Evolutionary conservation across 1,140 invertebrate genomes (phyloP).

Genomic region (Popillia japonica): DNA sequence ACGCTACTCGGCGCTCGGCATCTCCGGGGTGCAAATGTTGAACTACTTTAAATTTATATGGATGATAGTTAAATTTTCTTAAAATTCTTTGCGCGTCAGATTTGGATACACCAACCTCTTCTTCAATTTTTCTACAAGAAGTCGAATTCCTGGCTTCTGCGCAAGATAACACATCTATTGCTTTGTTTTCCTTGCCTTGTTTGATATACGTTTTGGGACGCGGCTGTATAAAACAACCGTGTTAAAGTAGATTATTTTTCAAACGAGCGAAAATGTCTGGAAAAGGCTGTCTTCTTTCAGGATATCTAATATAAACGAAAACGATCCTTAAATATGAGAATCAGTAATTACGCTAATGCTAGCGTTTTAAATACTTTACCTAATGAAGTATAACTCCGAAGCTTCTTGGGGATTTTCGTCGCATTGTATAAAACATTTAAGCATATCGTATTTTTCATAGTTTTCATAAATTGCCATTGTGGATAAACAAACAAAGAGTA

Average conservation of each 20-base stretch:
- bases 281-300: neutral
- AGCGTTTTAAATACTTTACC: neutral
- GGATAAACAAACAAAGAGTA: neutral
- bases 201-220: neutral
- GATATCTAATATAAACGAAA: conserved; percentile 23
- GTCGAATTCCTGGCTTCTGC: neutral
- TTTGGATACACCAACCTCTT: neutral
- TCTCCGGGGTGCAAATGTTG: neutral
- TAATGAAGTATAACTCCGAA: neutral
- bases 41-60: too few species aligned
- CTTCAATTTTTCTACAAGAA: neutral
- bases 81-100: too few species aligned
- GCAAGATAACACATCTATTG: neutral
- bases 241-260: neutral
- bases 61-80: too few species aligned
- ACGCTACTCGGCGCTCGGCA: neutral
- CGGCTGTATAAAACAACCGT: neutral
- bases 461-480: too few species aligned
- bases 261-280: neutral
- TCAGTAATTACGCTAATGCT: neutral
- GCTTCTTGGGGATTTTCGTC: neutral
- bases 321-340: conserved; percentile 24
- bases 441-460: too few species aligned
- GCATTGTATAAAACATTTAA: too few species aligned
- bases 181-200: neutral